Conservation (phyloP, 2,113 vertebrate genomes). For the Cichladusa arquata region DNA sequence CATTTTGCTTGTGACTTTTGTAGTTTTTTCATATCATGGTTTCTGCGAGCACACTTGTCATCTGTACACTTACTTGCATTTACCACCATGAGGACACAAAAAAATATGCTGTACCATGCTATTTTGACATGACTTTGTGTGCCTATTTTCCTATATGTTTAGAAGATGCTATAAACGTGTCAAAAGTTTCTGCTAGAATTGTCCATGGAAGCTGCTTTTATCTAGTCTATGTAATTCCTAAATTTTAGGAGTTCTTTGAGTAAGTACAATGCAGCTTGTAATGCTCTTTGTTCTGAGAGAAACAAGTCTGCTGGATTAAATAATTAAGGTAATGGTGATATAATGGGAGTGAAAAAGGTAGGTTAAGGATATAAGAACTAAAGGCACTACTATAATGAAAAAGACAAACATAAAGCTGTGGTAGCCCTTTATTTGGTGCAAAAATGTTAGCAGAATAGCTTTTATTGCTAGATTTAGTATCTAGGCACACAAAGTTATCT, state of each 20-base stretch:
- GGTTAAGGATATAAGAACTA: not conserved
- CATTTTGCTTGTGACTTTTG: not conserved
- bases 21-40: not conserved
- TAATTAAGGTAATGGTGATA: not conserved
- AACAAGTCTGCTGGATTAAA: not conserved
- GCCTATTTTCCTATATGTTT: not conserved
- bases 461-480: not conserved
- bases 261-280: not conserved
- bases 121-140: not conserved
- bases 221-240: not conserved
- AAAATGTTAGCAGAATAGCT: not conserved
- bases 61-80: not conserved
- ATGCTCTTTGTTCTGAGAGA: not conserved
- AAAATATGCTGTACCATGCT: not conserved
- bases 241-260: not conserved
- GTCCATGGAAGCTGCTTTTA: not conserved
- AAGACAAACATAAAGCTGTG: not conserved
- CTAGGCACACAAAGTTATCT: not conserved
- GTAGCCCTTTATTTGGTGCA: not conserved
- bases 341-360: not conserved
- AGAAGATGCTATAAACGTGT: not conserved
- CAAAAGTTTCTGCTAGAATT: not conserved
- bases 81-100: not conserved
- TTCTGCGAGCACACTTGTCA: not conserved
- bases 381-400: not conserved